Evolutionary conservation across 1,140 invertebrate species (phyloP).

Genomic region (Microplitis mediator): DNA sequence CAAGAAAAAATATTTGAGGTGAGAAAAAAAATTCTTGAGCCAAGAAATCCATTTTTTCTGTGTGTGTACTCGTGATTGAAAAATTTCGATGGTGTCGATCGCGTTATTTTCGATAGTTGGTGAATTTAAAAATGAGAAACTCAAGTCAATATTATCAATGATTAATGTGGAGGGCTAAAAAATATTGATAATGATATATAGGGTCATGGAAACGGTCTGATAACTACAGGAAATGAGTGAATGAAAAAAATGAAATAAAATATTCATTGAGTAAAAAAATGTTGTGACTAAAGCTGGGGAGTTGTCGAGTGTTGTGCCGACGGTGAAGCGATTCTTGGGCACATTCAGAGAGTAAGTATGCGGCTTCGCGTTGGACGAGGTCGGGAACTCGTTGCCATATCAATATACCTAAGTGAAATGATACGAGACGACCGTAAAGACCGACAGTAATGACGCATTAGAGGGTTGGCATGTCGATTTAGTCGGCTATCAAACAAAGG

Average conservation of each 20-base stretch:
- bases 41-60: too few species aligned
- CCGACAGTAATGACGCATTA: conserved; percentile 65
- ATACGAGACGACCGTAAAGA: conserved; percentile 62
- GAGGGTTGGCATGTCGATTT: conserved; percentile 62
- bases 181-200: neutral
- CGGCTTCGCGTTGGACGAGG: conserved; percentile 46
- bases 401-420: conserved; percentile 66
- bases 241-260: neutral
- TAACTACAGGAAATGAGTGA: neutral
- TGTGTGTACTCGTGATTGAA: too few species aligned
- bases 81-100: too few species aligned
- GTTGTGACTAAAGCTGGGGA: neutral
- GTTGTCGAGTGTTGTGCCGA: neutral
- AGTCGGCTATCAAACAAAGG: conserved; percentile 63
- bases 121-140: too few species aligned
- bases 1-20: too few species aligned
- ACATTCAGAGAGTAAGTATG: conserved; percentile 24
- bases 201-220: neutral
- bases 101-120: too few species aligned
- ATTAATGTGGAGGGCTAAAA: neutral
- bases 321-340: conserved; percentile 17
- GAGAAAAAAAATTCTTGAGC: too few species aligned
- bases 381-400: conserved; percentile 63
- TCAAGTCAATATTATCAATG: neutral
- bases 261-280: neutral